Conservation (phyloP, 2,888 invertebrate genomes). For the Icerya purchasi region DNA sequence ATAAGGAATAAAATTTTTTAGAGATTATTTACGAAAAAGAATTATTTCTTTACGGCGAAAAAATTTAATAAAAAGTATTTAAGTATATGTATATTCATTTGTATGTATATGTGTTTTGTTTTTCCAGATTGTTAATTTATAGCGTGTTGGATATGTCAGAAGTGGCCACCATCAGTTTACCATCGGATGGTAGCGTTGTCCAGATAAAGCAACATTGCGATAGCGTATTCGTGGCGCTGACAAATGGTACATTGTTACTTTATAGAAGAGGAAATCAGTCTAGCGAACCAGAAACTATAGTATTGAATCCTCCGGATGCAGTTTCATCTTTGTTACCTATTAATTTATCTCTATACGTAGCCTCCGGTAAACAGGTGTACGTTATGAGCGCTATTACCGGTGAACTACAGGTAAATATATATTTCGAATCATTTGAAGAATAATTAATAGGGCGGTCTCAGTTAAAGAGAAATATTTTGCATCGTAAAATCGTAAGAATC, state of each 20-base stretch:
- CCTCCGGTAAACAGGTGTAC: slow-evolving; percentile 65
- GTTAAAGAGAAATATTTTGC: no score
- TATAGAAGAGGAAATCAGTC: slow-evolving; percentile 36
- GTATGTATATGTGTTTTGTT: no score
- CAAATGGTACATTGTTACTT: slow-evolving; percentile 53
- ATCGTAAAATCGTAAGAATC: no score
- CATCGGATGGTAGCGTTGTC: slow-evolving; percentile 37
- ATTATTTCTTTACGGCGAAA: no score
- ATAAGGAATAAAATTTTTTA: no score
- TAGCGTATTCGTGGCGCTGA: slow-evolving; percentile 67
- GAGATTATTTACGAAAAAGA: no score
- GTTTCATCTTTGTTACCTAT: slow-evolving; percentile 65
- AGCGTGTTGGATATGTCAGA: slow-evolving; percentile 62
- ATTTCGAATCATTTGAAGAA: no score
- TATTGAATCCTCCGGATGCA: slow-evolving; percentile 40
- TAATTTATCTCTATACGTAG: slow-evolving; percentile 62
- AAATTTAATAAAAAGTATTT: no score
- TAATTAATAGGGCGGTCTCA: no score
- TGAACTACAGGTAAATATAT: slow-evolving; percentile 44
- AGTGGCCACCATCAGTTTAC: slow-evolving; percentile 22
- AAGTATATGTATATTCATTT: no score
- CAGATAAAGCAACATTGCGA: slow-evolving; percentile 67
- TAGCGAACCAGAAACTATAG: slow-evolving; percentile 46
- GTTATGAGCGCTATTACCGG: slow-evolving; percentile 57
- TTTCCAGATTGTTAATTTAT: slow-evolving; percentile 52